Evolutionary conservation across 1,140 invertebrate genomes (phyloP).

Genomic region (Brachionus rubens): DNA sequence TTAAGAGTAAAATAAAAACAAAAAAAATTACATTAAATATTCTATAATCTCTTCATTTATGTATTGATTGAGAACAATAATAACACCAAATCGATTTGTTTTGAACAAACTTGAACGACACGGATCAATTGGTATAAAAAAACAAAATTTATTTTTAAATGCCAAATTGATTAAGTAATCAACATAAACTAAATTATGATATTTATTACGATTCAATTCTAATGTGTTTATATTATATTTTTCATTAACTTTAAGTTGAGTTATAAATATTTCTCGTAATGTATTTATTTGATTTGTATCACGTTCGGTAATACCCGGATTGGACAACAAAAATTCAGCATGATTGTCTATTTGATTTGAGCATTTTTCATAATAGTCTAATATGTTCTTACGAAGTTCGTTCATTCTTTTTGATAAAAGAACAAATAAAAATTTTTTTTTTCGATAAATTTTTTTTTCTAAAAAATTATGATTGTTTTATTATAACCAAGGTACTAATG

Average conservation of each 20-base stretch:
- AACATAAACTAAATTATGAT: not conserved
- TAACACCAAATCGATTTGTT: not conserved
- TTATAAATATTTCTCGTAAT: not conserved
- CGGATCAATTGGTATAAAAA: conserved; percentile 10
- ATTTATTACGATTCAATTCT: not conserved
- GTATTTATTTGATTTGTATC: not conserved
- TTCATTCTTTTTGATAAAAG: conserved; percentile 15
- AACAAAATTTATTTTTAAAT: conserved; percentile 4
- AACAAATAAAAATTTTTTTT: too few species aligned
- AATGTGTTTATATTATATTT: not conserved
- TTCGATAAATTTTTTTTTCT: too few species aligned
- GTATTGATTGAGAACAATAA: not conserved
- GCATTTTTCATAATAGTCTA: conserved; percentile 4
- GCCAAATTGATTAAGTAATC: conserved; percentile 12
- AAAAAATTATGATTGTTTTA: too few species aligned
- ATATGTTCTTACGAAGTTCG: not conserved
- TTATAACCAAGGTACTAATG: too few species aligned
- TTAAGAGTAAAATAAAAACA: too few species aligned
- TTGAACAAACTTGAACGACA: not conserved
- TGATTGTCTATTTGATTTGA: not conserved
- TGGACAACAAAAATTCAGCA: not conserved
- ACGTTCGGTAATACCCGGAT: not conserved
- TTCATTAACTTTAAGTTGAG: not conserved
- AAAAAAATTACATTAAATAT: not conserved
- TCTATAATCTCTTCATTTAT: not conserved